phyloP scores from a whole-genome alignment of 1,140 invertebrate genomes.

The Pseudomyrmex flavicornis region DNA sequence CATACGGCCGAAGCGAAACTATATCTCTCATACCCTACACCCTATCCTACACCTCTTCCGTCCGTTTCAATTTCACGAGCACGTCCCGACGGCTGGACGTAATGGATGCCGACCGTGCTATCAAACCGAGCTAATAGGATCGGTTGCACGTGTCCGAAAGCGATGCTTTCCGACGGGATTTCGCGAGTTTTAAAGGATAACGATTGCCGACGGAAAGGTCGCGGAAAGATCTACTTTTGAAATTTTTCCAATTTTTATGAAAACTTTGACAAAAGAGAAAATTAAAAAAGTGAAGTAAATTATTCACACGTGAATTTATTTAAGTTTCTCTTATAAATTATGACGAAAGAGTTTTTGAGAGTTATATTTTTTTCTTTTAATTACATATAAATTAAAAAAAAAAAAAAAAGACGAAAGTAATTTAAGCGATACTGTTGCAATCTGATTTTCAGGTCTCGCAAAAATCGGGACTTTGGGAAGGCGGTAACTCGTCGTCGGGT shows the following conservation, averaged over 20 bases:
- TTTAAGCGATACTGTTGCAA: neutral
- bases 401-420: neutral
- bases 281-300: too few species aligned
- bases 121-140: slow-evolving; percentile 64
- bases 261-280: neutral
- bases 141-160: slow-evolving; percentile 30
- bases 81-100: slow-evolving; percentile 32
- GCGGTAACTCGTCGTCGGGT: slow-evolving; percentile 78
- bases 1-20: slow-evolving; percentile 29
- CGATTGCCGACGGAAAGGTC: neutral
- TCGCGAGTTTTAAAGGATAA: slow-evolving; percentile 40
- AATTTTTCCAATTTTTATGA: too few species aligned
- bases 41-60: slow-evolving; percentile 35
- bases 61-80: slow-evolving; percentile 68
- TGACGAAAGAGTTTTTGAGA: neutral
- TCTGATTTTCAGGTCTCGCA: slow-evolving; percentile 78
- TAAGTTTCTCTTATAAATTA: neutral
- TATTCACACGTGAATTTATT: too few species aligned
- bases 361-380: too few species aligned
- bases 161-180: slow-evolving; percentile 16
- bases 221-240: neutral
- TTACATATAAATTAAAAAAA: too few species aligned
- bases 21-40: slow-evolving; percentile 12
- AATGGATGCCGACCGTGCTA: slow-evolving; percentile 58
- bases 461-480: slow-evolving; percentile 83